A percentile compares a stretch with the other conserved stretches of the same genome.
Conservation (phyloP, 1,140 invertebrate genomes). For the Neodiprion pinetum region DNA sequence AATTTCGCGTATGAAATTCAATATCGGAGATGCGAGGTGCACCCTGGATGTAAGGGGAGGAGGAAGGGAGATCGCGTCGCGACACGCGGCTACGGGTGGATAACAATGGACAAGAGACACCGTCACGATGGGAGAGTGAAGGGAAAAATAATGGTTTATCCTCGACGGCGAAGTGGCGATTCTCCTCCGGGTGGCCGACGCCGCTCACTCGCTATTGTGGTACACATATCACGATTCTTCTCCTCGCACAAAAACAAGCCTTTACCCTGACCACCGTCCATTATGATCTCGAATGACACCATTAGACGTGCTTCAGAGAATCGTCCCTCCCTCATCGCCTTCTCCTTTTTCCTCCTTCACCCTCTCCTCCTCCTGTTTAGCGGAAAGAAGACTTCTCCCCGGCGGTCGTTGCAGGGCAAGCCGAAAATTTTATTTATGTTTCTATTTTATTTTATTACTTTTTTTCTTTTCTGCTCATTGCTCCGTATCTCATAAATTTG, state of each 20-base stretch:
- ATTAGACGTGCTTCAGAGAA: slow-evolving; percentile 34
- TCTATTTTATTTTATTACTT: too few species aligned
- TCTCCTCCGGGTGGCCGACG: not conserved
- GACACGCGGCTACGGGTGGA: too few species aligned
- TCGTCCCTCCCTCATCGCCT: not conserved
- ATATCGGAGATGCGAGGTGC: not conserved
- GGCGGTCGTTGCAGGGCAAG: too few species aligned
- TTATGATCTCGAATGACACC: slow-evolving; percentile 46
- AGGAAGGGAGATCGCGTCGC: too few species aligned
- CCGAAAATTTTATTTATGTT: too few species aligned
- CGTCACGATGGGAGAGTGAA: not conserved
- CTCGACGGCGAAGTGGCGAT: not conserved
- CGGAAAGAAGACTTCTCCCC: not conserved
- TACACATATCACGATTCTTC: not conserved
- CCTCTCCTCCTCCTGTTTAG: not conserved
- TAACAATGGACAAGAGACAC: not conserved
- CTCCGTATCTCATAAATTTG: not conserved
- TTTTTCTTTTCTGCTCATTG: not conserved
- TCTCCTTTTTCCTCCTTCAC: not conserved
- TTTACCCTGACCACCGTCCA: slow-evolving; percentile 39
- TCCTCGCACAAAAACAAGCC: slow-evolving; percentile 34
- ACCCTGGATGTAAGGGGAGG: too few species aligned
- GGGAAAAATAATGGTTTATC: not conserved
- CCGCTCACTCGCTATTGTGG: slow-evolving; percentile 3
- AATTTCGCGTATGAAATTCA: not conserved